Percentiles rank a stretch among this genome's conserved stretches.
phyloP scores from a whole-genome alignment of 2,797 vertebrate species.

The Mormyrops boulengeri region DNA sequence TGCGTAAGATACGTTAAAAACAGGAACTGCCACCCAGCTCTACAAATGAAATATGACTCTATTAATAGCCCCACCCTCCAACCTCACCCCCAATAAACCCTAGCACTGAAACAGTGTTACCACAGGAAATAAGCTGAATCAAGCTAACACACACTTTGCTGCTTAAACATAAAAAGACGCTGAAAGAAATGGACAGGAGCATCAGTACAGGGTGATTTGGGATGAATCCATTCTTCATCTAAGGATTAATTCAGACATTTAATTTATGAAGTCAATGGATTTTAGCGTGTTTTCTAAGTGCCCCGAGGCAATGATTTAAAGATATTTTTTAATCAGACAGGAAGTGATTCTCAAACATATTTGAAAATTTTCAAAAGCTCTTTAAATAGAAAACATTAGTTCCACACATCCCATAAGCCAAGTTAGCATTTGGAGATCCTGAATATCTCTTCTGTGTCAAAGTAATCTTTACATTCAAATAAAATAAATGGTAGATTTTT shows the following conservation, averaged over 20 bases:
- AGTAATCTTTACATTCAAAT: neutral
- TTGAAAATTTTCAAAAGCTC: neutral
- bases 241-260: constrained; percentile 59
- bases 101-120: neutral
- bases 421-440: neutral
- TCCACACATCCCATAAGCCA: neutral
- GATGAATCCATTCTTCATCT: constrained; percentile 42
- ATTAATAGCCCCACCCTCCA: neutral
- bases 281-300: constrained; percentile 28
- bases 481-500: neutral
- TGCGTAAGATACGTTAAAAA: neutral
- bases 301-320: neutral
- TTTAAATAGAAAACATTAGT: neutral
- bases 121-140: neutral
- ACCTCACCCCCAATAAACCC: neutral
- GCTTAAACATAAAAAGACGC: neutral
- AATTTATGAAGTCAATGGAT: constrained; percentile 47
- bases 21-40: neutral
- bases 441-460: neutral
- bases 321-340: constrained; percentile 3
- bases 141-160: constrained; percentile 33
- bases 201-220: constrained; percentile 43
- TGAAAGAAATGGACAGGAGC: neutral
- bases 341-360: neutral
- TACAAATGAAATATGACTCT: neutral